phyloP scores from a whole-genome alignment of 1,140 invertebrate species.

The Diabrotica virgifera region DNA sequence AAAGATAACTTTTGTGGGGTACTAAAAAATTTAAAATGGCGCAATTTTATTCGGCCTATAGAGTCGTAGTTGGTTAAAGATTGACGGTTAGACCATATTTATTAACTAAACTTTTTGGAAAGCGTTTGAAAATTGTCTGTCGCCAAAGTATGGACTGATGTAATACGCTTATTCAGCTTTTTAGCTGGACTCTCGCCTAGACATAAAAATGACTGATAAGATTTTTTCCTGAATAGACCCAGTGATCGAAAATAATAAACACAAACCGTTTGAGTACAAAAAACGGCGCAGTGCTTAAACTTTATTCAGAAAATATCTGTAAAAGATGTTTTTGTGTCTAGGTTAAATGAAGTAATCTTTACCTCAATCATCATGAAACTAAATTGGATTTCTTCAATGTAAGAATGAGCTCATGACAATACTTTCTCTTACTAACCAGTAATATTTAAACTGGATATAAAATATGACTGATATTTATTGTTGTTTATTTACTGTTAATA shows the following conservation, averaged over 20 bases:
- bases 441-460: slow-evolving; percentile 3
- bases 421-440: slow-evolving; percentile 2
- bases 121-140: neutral
- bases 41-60: too few species aligned
- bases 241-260: too few species aligned
- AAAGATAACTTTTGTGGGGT: too few species aligned
- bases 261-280: too few species aligned
- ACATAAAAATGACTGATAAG: neutral
- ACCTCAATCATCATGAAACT: neutral
- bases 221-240: neutral
- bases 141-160: neutral
- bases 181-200: slow-evolving; percentile 1
- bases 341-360: neutral
- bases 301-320: too few species aligned
- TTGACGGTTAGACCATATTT: too few species aligned
- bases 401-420: slow-evolving; percentile 2
- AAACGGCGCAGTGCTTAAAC: too few species aligned
- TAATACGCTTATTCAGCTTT: neutral
- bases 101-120: too few species aligned
- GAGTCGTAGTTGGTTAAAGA: too few species aligned
- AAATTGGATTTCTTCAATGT: neutral
- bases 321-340: neutral
- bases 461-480: slow-evolving; percentile 1
- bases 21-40: too few species aligned
- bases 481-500: neutral